Base-by-base conservation (phyloP, 53 echinoderm and acorn worm genomes). In the Echinometra lucunter region DNA sequence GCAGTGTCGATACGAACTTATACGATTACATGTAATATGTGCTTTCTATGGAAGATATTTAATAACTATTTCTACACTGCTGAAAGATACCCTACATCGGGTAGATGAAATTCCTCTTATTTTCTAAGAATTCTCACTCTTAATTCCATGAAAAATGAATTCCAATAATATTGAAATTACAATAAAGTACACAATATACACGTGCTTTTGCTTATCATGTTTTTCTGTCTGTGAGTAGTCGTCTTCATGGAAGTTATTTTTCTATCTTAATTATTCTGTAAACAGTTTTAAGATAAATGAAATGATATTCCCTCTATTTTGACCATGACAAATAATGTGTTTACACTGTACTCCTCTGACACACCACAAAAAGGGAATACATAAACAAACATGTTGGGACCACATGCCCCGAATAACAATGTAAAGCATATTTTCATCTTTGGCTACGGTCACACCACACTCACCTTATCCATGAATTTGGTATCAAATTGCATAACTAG, bases 401-500 rank as follows among this genome's bases (percentile, higher is more conserved):
- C 63, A 63, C 19, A 63, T 63, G 21, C 63, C 35, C 72, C 78
- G 42, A 78, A 78, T 78, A 8, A 78, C 23, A 40, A 40, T 8
- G 38, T 6, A 7, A 85, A 21, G 21, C 38, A 81, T 38, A 21
- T 18, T 85, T 45, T n/a, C 4, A 49, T 49, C 85, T 49, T 30
- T 49, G 47, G 13, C n/a, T 12, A 83, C 9, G 11, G n/a, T 83
- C 6, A 83, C 25, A 47, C 1, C 6, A 13, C 47, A 85, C 85
- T 85, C 49, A 85, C 85, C 85, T 85, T 85, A 16, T 85, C 85
- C 85, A 85, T 85, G 28, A 85, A 85, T 53, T 85, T 45, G n/a
- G 85, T 85, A 85, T 85, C 85, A 85, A 85, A 85, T 47, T 85
- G 47, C 85, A 10, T 13, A n/a, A 7, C 85, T 85, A 85, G 49